A percentile compares a stretch with the other conserved stretches of the same genome.
Evolutionary conservation across 2,797 vertebrate genomes (phyloP).

Genomic region (Poeciliopsis presidionis): DNA sequence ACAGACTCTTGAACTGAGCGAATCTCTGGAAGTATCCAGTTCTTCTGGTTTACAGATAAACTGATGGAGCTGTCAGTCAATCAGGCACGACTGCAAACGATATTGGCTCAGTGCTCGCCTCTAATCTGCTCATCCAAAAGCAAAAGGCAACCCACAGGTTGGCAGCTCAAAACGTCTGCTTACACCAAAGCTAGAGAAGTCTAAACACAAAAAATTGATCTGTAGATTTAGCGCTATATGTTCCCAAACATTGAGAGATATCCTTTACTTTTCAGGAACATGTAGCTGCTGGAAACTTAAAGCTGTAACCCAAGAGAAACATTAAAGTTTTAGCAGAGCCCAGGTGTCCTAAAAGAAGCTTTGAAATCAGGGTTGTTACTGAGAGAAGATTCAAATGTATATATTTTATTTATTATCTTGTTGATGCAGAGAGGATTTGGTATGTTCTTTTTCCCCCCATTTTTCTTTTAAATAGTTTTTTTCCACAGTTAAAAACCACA

Average conservation of each 20-base stretch:
- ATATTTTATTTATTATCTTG: neutral
- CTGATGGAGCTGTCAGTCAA: constrained; percentile 18
- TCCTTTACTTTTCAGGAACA: neutral
- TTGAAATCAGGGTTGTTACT: neutral
- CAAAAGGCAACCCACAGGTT: constrained; percentile 39
- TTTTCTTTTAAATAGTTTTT: neutral
- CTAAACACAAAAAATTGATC: neutral
- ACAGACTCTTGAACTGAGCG: constrained; percentile 32
- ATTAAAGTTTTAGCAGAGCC: neutral
- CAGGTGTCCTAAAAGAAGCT: neutral
- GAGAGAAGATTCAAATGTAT: neutral
- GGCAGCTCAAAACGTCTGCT: constrained; percentile 2
- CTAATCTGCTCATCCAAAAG: constrained; percentile 29
- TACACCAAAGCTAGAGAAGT: neutral
- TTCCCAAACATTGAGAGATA: neutral
- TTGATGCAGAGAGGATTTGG: neutral
- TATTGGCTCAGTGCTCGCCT: constrained; percentile 45
- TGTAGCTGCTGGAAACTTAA: neutral
- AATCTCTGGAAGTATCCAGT: constrained; percentile 64
- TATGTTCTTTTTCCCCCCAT: neutral
- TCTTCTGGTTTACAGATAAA: constrained; percentile 52
- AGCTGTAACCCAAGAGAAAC: neutral
- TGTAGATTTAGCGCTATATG: neutral
- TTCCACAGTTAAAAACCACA: neutral
- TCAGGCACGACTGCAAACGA: constrained; percentile 34